Conservation (phyloP, 2,797 vertebrate species). For the Chiroxiphia lanceolata region DNA sequence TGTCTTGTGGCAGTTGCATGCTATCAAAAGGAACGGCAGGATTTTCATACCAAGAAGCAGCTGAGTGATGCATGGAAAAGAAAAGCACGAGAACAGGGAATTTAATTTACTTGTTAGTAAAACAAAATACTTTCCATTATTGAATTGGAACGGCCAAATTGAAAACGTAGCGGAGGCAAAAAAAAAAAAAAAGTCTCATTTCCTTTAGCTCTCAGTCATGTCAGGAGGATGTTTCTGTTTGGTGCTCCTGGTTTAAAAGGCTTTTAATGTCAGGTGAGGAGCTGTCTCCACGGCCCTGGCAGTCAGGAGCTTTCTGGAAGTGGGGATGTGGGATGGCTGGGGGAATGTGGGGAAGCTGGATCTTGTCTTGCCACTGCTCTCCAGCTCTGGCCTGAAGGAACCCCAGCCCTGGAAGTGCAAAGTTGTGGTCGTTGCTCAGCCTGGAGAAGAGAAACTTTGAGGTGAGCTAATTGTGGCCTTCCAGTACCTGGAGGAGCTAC, state of each 20-base stretch:
- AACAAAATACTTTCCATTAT: conserved; percentile 64
- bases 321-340: background rate
- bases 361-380: background rate
- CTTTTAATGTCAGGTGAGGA: background rate
- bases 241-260: conserved; percentile 25
- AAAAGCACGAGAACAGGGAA: background rate
- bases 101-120: conserved; percentile 58
- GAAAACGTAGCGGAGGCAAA: background rate
- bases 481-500: background rate
- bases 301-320: background rate
- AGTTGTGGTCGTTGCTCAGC: background rate
- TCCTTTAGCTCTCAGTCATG: conserved; percentile 63
- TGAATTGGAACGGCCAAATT: conserved; percentile 47
- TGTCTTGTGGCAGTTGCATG: background rate
- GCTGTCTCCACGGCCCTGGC: background rate
- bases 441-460: background rate
- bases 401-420: background rate
- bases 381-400: background rate
- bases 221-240: conserved; percentile 54
- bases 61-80: conserved; percentile 1
- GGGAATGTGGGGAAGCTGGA: background rate
- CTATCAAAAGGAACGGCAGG: background rate
- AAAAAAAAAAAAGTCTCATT: conserved; percentile 35
- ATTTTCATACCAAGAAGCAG: background rate
- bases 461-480: background rate